phyloP scores from a whole-genome alignment of 2,888 invertebrate species.

The Listrodromus nycthemerus region DNA sequence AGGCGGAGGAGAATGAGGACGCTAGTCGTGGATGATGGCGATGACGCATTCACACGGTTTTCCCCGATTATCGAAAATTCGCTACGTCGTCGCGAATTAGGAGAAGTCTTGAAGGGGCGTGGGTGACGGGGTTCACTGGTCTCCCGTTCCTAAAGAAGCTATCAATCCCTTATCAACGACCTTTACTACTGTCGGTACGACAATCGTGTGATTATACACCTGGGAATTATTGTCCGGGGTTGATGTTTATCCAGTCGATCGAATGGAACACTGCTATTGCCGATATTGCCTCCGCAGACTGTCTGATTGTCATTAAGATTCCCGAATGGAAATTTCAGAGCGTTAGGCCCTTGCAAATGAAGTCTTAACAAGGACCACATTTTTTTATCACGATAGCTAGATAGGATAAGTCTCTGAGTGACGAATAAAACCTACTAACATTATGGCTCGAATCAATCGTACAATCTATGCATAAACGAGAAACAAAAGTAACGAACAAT shows the following conservation, averaged over 20 bases:
- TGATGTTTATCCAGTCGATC: not conserved
- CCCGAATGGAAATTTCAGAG: too few relatives aligned
- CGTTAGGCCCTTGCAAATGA: too few relatives aligned
- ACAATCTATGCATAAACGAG: not conserved
- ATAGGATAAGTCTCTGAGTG: too few relatives aligned
- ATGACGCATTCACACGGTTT: constrained; percentile 4
- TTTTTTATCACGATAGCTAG: too few relatives aligned
- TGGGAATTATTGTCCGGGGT: not conserved
- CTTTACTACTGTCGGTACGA: constrained; percentile 33
- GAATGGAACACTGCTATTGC: not conserved
- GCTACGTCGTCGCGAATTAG: not conserved
- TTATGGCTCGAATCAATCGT: too few relatives aligned
- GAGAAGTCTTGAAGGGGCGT: not conserved
- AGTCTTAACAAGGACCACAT: too few relatives aligned
- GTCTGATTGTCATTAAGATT: constrained; percentile 1
- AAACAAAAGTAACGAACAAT: constrained; percentile 31
- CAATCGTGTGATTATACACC: constrained; percentile 12
- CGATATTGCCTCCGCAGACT: not conserved
- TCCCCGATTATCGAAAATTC: constrained; percentile 9
- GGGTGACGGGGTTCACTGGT: not conserved
- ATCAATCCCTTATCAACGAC: not conserved
- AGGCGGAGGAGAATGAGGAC: not conserved
- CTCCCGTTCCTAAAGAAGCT: not conserved
- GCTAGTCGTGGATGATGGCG: not conserved
- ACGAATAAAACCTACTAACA: too few relatives aligned